phyloP scores from a whole-genome alignment of 2,113 vertebrate genomes.

The Bos taurus region DNA sequence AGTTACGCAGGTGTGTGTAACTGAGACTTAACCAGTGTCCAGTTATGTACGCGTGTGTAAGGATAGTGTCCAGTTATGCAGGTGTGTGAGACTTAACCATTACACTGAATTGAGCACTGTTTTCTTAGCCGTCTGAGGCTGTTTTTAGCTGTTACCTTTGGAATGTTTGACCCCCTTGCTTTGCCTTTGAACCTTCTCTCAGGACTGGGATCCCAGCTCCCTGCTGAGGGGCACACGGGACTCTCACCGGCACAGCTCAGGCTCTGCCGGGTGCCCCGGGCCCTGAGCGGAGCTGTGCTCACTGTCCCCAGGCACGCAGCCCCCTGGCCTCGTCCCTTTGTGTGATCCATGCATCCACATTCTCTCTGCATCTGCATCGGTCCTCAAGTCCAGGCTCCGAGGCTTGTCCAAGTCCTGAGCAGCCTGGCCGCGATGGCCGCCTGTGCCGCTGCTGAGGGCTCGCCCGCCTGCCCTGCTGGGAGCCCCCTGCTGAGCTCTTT shows the following conservation, averaged over 20 bases:
- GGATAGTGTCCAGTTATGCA: neutral
- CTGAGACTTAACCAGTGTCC: neutral
- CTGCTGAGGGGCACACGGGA: neutral
- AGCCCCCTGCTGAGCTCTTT: neutral
- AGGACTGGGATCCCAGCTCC: neutral
- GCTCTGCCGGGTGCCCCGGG: neutral
- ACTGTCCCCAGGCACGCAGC: neutral
- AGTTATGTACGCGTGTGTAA: neutral
- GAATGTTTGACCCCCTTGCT: neutral
- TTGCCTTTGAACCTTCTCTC: neutral
- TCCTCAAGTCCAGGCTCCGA: neutral
- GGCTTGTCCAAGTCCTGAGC: neutral
- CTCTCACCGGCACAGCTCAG: accelerated
- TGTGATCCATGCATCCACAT: accelerated
- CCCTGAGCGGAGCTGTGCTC: neutral
- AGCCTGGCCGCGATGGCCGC: accelerated
- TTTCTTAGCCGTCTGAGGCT: neutral
- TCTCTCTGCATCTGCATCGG: neutral
- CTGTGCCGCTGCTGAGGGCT: neutral
- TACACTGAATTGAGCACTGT: neutral
- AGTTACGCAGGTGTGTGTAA: accelerated
- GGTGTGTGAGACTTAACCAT: neutral
- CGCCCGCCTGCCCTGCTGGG: accelerated
- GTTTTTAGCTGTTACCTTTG: neutral
- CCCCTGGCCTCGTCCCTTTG: neutral